Percentiles rank a stretch among this genome's conserved stretches.
Evolutionary conservation across 2,888 invertebrate species (phyloP).

Genomic region (Acleris literana): DNA sequence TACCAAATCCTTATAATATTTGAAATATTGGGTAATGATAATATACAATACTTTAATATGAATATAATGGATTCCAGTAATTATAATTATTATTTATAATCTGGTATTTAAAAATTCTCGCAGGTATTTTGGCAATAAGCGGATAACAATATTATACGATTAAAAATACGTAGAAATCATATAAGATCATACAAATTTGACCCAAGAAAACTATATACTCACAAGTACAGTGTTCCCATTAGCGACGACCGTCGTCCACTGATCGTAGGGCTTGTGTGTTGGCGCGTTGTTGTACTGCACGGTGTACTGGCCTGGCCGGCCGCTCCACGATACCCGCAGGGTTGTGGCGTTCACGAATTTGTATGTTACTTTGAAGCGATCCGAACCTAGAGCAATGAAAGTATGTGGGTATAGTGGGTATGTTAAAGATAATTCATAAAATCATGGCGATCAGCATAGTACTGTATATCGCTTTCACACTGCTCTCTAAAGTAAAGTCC

Average conservation of each 20-base stretch:
- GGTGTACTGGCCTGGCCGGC: constrained; percentile 63
- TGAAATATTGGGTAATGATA: no score
- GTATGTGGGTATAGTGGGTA: background rate
- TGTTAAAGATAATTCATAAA: background rate
- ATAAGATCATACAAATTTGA: no score
- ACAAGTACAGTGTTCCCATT: constrained; percentile 61
- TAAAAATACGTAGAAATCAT: no score
- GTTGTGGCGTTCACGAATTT: constrained; percentile 56
- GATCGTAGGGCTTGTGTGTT: constrained; percentile 61
- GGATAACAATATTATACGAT: no score
- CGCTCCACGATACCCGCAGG: constrained; percentile 60
- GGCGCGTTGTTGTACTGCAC: constrained; percentile 77
- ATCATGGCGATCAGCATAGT: background rate
- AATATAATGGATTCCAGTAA: no score
- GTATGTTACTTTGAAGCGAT: constrained; percentile 55
- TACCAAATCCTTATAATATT: no score
- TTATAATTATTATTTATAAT: no score
- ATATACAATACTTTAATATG: no score
- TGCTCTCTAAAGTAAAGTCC: no score
- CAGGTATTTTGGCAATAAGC: no score
- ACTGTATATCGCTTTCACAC: no score
- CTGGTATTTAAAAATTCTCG: no score
- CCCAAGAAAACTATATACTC: constrained; percentile 38
- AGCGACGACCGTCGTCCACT: constrained; percentile 68
- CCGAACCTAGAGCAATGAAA: constrained; percentile 48